Evolutionary conservation across 2,888 invertebrate species (phyloP).

Genomic region (Trichopoda pennipes): DNA sequence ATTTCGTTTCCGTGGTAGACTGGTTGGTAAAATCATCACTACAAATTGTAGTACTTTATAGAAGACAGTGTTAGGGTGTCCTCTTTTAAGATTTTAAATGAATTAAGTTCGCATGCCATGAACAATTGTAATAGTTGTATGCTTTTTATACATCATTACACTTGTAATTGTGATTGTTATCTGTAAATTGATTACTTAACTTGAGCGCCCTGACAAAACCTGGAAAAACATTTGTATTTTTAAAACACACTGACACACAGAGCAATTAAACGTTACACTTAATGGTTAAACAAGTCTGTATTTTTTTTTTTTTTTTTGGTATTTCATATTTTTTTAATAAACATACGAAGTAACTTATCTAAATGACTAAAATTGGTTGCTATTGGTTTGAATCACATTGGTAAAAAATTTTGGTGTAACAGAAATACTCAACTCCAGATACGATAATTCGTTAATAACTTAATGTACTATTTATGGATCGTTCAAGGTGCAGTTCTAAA

Average conservation of each 20-base stretch:
- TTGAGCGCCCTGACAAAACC: slow-evolving; percentile 11
- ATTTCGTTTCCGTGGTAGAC: slow-evolving; percentile 26
- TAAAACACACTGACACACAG: slow-evolving; percentile 21
- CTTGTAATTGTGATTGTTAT: slow-evolving; percentile 68
- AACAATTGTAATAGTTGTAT: slow-evolving; percentile 64
- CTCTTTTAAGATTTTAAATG: slow-evolving; percentile 55
- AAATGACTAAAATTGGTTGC: no score
- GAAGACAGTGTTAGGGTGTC: slow-evolving; percentile 9
- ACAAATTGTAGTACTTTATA: neutral
- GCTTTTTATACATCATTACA: slow-evolving; percentile 64
- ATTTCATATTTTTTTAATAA: neutral
- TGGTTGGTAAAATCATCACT: neutral
- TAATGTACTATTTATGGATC: no score
- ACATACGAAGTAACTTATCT: no score
- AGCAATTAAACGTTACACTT: slow-evolving; percentile 67
- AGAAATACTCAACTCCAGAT: no score
- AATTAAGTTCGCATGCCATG: slow-evolving; percentile 66
- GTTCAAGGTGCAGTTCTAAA: no score
- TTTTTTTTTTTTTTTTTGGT: slow-evolving; percentile 2
- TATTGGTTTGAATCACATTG: no score
- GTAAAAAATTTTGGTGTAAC: no score
- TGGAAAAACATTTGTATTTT: slow-evolving; percentile 11
- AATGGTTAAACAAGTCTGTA: slow-evolving; percentile 55
- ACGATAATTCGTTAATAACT: no score
- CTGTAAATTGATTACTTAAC: slow-evolving; percentile 68